These are phyloP conservation scores for Blastobasis lacticolella DNA, from an alignment of 2,888 invertebrate genomes.

Conservation along the genomic window DNA sequence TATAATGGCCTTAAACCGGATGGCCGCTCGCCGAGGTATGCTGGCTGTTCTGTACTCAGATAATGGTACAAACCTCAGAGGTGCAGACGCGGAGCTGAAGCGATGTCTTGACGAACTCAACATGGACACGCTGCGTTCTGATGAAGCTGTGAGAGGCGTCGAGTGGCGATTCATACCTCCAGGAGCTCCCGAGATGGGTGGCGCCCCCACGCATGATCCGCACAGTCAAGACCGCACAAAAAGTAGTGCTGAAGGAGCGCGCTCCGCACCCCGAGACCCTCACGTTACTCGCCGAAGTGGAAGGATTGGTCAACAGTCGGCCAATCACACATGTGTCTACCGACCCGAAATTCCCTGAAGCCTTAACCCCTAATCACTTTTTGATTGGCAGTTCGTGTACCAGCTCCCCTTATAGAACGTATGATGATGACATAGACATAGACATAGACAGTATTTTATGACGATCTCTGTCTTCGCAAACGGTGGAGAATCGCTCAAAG, in stretches of 20 bases:
- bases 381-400: too few species aligned
- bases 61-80: slow-evolving; percentile 6
- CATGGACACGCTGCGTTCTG: background rate
- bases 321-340: slow-evolving; percentile 37
- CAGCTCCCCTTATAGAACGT: slow-evolving; percentile 10
- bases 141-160: slow-evolving; percentile 3
- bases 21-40: slow-evolving; percentile 5
- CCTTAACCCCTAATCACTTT: slow-evolving; percentile 30
- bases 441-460: too few species aligned
- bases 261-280: slow-evolving; percentile 10
- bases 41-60: slow-evolving; percentile 3
- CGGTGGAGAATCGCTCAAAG: slow-evolving; percentile 17
- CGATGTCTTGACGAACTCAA: background rate
- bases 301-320: slow-evolving; percentile 21
- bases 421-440: too few species aligned
- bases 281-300: slow-evolving; percentile 9
- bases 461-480: slow-evolving; percentile 18
- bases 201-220: slow-evolving; percentile 12
- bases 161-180: slow-evolving; percentile 14
- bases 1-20: slow-evolving; percentile 5
- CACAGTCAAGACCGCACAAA: slow-evolving; percentile 8
- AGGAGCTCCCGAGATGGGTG: slow-evolving; percentile 12
- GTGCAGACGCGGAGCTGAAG: slow-evolving; percentile 4
- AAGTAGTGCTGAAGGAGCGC: slow-evolving; percentile 9
- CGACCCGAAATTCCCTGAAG: slow-evolving; percentile 17